Evolutionary conservation across 1,140 invertebrate genomes (phyloP), one percentile per base, ranked within the genome.

Genomic region (Caenorhabditis latens): DNA sequence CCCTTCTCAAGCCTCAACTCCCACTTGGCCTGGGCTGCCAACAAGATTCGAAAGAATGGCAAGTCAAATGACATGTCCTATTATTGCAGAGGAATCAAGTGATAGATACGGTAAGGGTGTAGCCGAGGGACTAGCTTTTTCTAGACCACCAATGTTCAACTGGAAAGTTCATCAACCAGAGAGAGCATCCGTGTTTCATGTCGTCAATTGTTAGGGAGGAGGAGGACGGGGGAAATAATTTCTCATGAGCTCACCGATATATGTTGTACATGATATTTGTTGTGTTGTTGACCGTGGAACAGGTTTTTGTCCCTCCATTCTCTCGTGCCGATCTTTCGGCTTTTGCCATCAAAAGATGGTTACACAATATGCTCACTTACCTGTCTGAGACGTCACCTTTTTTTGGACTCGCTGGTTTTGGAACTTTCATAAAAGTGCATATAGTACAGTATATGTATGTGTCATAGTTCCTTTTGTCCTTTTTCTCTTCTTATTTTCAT

Each of bases 181-280:
- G 57, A 13, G 61, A 42, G 61, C 19, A 71, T 71, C 40, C 40
- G 65, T 71, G 65, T 71, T 71, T 71, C 65, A 71, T 32, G 32
- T 32, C 32, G 32, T 32, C 32, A 43, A 14, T 43, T 32, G 13
- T 13, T 5, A 6, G 24, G 24, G 32, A 63, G 32, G 6, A 4
- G n/a, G n/a, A 21, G 57, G n/a, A 19, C 3, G 19, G n/a, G 13
- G 19, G n/a, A n/a, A 24, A n/a, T 61, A 11, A 11, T 65, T 65
- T 32, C 61, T 65, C 61, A 63, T 71, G 42, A 43, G 65, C 65
- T 16, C 40, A 9, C 21, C 24, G 61, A 42, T 21, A 21, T 42
- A 71, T 71, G 65, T 71, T 19, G 40, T 43, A 71, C 65, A 71
- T 71, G 65, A 71, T 71, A 71, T 71, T 71, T 71, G 42, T 71